Base-by-base conservation (phyloP, 2,113 vertebrate genomes). In the Heterochromis multidens region DNA sequence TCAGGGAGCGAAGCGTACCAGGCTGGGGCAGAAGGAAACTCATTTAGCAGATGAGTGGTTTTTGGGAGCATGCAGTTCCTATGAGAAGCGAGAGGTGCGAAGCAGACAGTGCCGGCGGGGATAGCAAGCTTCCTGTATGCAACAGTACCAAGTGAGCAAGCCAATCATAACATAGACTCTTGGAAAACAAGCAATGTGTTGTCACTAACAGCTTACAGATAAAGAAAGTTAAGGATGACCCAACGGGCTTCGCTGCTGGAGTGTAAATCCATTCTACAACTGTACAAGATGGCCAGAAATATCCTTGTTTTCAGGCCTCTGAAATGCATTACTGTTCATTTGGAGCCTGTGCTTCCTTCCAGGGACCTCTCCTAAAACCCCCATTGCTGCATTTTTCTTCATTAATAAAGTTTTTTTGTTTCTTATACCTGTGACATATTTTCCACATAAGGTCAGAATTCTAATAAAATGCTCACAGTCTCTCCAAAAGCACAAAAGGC, bases 41-140 rank as follows among this genome's bases (percentile, higher is more conserved):
- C 93, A 91, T 95, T 96, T 93, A 95, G 91, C 93, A 93, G 92
- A 91, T 90, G 88, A 88, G 90, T 86, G 89, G 72, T 81, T 90
- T 89, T 83, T 86, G 86, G 81, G 87, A 90, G 87, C 88, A 78
- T 1, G 49, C 82, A 19, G 85, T 54, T 79, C 81, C 82, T 79
- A 54, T 17, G 79, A 89, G 85, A 65, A 80, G 91, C 4, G 79
- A 83, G 85, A 86, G 59, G 91, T 85, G 90, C 40, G 86, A 90
- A 82, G 84, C 90, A 88, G 83, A 92, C 91, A 80, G 80, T 9
- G 77, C 81, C 60, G 54, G 49, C 14, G 54, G 90, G 90, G 89
- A 92, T 62, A 63, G 88, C 13, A 23, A 61, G 79, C 89, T 95
- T 93, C 93, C 94, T 94, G 91, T 74, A 76, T 27, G 84, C 57